These are phyloP conservation scores for Cheirogaleus medius DNA, from an alignment of 2,113 vertebrate species.

Conservation along the genomic window DNA sequence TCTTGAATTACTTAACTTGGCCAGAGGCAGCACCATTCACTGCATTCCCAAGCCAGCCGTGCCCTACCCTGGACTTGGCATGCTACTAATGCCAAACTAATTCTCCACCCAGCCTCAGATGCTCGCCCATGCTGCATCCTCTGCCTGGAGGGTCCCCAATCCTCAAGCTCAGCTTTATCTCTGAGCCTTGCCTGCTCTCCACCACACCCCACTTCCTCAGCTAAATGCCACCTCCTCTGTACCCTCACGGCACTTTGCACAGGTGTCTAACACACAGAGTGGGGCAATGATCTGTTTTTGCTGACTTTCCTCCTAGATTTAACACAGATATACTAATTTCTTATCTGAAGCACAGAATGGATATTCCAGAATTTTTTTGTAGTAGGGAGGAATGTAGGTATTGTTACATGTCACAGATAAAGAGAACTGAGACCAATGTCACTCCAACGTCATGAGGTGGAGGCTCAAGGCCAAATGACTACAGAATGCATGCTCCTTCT, in stretches of 20 bases:
- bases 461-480: background rate
- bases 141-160: background rate
- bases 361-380: background rate
- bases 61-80: background rate
- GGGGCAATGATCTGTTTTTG: background rate
- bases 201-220: background rate
- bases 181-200: background rate
- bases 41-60: background rate
- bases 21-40: rapidly evolving
- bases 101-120: background rate
- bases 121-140: background rate
- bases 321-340: background rate
- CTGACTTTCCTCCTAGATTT: background rate
- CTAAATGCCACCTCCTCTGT: background rate
- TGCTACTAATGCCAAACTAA: background rate
- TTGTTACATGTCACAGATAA: background rate
- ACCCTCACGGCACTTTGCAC: rapidly evolving
- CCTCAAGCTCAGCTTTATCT: background rate
- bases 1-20: background rate
- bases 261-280: background rate
- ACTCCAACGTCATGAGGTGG: background rate
- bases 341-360: background rate
- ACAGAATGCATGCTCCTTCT: background rate
- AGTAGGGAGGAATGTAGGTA: background rate
- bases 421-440: background rate